These are phyloP conservation scores for Emydura subglobosa DNA, from an alignment of 2,113 vertebrate genomes.

Conservation along the genomic window DNA sequence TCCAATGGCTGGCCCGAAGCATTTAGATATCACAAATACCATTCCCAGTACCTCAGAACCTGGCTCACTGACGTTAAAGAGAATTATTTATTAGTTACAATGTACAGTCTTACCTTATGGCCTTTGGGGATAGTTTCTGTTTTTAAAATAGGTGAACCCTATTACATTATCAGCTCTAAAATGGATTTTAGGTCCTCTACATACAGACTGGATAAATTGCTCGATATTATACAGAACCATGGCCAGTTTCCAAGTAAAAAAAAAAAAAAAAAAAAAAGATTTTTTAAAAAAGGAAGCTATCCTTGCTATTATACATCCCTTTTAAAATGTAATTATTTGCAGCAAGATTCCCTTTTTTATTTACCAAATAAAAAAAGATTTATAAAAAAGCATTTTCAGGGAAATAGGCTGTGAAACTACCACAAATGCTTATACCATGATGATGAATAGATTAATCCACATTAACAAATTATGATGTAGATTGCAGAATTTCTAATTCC, in stretches of 20 bases:
- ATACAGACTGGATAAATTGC: not conserved
- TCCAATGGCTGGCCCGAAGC: not conserved
- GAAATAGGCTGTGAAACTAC: not conserved
- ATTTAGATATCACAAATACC: not conserved
- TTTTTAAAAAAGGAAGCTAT: not conserved
- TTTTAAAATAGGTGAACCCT: not conserved
- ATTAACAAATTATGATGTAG: not conserved
- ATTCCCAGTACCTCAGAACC: not conserved
- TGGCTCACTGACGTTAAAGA: rapidly evolving
- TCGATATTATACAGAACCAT: not conserved
- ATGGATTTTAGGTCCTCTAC: not conserved
- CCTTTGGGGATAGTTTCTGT: not conserved
- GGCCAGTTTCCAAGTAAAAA: not conserved
- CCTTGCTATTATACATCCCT: not conserved
- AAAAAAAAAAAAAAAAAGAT: not conserved
- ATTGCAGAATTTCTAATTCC: not conserved
- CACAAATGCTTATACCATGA: not conserved
- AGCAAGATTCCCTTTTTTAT: not conserved
- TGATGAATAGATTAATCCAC: not conserved
- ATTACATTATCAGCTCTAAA: not conserved
- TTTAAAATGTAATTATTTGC: not conserved
- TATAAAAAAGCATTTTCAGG: not conserved
- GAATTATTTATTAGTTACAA: not conserved
- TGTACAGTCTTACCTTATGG: not conserved
- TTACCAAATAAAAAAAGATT: not conserved